Conservation (phyloP, 1,140 invertebrate genomes). For the Drosophila kepulauana region DNA sequence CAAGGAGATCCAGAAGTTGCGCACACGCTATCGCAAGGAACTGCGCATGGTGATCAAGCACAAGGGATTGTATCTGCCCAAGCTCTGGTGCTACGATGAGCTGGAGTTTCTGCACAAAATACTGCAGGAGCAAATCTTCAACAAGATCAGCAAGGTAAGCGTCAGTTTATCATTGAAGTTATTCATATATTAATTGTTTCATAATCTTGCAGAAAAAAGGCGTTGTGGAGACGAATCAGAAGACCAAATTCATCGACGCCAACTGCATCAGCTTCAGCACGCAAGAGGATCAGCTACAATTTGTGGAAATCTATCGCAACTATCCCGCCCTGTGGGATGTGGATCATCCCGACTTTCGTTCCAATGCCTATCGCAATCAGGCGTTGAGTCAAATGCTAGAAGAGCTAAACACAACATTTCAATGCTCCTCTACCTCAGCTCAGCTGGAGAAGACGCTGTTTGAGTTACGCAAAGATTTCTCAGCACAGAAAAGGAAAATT, state of each 20-base stretch:
- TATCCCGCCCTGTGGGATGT: slow-evolving; percentile 77
- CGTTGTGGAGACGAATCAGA: slow-evolving; percentile 65
- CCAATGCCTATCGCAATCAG: slow-evolving; percentile 73
- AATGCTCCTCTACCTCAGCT: slow-evolving; percentile 27
- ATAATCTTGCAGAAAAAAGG: slow-evolving; percentile 60
- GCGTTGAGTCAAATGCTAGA: slow-evolving; percentile 74
- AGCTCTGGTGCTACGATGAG: slow-evolving; percentile 80
- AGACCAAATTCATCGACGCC: slow-evolving; percentile 72
- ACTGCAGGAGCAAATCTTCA: slow-evolving; percentile 71
- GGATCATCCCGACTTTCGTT: slow-evolving; percentile 77
- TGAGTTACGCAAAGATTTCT: slow-evolving; percentile 72
- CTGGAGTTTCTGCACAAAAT: slow-evolving; percentile 75
- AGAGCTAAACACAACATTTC: slow-evolving; percentile 66
- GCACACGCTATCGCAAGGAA: slow-evolving; percentile 77
- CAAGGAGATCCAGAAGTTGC: slow-evolving; percentile 74
- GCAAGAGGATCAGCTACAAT: slow-evolving; percentile 66
- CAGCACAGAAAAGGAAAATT: slow-evolving; percentile 67
- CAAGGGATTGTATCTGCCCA: slow-evolving; percentile 76
- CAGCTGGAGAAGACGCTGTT: slow-evolving; percentile 78
- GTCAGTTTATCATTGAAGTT: too few species aligned
- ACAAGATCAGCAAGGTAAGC: slow-evolving; percentile 70
- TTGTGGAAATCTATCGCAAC: slow-evolving; percentile 77
- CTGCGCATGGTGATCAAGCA: slow-evolving; percentile 75
- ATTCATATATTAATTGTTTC: not conserved
- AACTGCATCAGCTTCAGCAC: slow-evolving; percentile 55